Base-by-base conservation (phyloP, 2,888 invertebrate genomes). In the Bombylius discolor region DNA sequence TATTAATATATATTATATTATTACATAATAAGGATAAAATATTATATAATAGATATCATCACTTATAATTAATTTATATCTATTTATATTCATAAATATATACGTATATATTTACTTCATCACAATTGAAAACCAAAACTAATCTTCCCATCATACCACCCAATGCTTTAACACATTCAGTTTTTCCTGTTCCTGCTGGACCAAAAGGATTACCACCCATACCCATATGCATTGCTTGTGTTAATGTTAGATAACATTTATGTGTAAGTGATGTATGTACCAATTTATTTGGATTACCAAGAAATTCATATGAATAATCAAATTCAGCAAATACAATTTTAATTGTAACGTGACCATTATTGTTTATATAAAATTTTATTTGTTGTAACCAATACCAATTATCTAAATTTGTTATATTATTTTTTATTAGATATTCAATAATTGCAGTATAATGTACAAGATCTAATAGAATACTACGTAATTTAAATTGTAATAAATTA, bases 131-230 rank as follows among this genome's bases (percentile, higher is more conserved):
- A 8, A 96, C 91, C 51, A 96, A 76, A n/a, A 94, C 93, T 66
- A 96, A 85, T 54, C 98, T 80, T 0, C 98, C 98, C 62, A 98
- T 79, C 63, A 96, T 79, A 5, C 84, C 81, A 1, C 93, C 95
- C 7, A 99, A 77, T 1, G 96, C 94, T 77, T 99, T 99, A 0
- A 99, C 95, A 32, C 96, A 95, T 74, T 99, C 98, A 0, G 98
- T 99, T 77, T 99, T 99, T 0, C 98, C 98, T 0, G 98, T 99
- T 55, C 99, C 99, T 31, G 99, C 99, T 3, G 98, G 98, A 0
- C 99, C 99, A 66, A 97, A 98, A 0, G 98, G 98, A 77, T 99
- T 99, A 9, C 98, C 99, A 56, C 98, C 97, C 63, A 98, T 79
- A 1, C 98, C 98, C 74, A 98, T 84, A 67, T 89, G 87, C 82